A percentile compares a stretch with the other conserved stretches of the same genome.
Conservation (phyloP, 1,140 invertebrate genomes). For the Cydia splendana region DNA sequence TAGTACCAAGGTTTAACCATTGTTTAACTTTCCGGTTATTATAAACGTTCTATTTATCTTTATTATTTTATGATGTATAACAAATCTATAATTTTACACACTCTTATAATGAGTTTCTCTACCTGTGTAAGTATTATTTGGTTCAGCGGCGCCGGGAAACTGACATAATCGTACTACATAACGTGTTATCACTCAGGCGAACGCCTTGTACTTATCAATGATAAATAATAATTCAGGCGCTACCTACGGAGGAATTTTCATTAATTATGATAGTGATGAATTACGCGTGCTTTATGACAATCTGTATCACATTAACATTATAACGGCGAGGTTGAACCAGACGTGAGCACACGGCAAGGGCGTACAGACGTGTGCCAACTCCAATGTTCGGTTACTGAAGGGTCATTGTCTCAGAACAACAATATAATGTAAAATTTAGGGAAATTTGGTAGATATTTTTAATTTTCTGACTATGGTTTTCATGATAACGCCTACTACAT, state of each 20-base stretch:
- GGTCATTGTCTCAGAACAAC: neutral
- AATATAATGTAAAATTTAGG: neutral
- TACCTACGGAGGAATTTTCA: neutral
- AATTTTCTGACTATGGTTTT: too few relatives aligned
- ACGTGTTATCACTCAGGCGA: neutral
- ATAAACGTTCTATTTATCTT: neutral
- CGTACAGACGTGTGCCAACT: neutral
- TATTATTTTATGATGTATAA: neutral
- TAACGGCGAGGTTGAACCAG: neutral
- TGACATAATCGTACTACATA: neutral
- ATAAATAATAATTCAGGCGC: neutral
- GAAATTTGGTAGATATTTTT: too few relatives aligned
- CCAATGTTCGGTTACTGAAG: neutral
- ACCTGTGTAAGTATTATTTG: neutral
- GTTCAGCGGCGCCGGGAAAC: neutral
- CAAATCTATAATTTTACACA: conserved; percentile 5
- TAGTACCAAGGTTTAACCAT: neutral
- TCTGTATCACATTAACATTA: neutral
- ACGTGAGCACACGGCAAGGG: neutral
- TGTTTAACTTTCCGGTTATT: conserved; percentile 4
- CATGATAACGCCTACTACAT: too few relatives aligned
- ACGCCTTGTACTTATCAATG: neutral
- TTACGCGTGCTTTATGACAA: neutral
- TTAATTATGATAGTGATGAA: neutral
- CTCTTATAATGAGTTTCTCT: neutral